These are phyloP conservation scores for Agapostemon virescens DNA, from an alignment of 2,888 invertebrate species.

Conservation along the genomic window DNA sequence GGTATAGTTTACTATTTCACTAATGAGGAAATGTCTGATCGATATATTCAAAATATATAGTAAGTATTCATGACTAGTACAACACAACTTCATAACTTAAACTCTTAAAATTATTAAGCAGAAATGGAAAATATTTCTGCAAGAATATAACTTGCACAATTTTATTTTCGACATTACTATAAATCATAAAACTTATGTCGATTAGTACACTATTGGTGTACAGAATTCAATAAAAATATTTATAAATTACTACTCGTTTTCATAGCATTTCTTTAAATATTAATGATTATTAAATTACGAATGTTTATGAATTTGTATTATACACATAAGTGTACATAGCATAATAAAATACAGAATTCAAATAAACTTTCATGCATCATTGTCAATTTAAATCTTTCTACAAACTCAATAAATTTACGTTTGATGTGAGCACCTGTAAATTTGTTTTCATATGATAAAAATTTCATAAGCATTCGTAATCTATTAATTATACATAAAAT, in stretches of 20 bases:
- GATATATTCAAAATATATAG: slow-evolving; percentile 25
- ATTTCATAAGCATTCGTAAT: background rate
- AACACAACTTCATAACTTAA: slow-evolving; percentile 9
- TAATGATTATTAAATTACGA: slow-evolving; percentile 15
- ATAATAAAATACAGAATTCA: background rate
- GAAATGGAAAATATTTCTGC: background rate
- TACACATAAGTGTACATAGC: background rate
- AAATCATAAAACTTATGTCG: slow-evolving; percentile 26
- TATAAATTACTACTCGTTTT: background rate
- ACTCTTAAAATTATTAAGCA: background rate
- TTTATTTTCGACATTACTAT: background rate
- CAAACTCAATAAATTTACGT: background rate
- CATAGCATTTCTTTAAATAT: slow-evolving; percentile 3
- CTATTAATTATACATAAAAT: slow-evolving; percentile 33
- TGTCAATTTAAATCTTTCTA: background rate
- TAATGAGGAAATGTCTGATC: background rate
- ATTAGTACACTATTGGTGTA: slow-evolving; percentile 54
- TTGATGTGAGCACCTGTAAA: background rate
- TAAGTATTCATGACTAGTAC: slow-evolving; percentile 38
- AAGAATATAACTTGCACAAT: background rate
- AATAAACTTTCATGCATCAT: background rate
- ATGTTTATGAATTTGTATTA: background rate
- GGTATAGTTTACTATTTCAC: background rate
- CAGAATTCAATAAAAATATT: slow-evolving; percentile 35
- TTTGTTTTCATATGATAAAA: background rate